Evolutionary conservation across 2,797 vertebrate genomes (phyloP).

Genomic region (Glossophaga mutica): DNA sequence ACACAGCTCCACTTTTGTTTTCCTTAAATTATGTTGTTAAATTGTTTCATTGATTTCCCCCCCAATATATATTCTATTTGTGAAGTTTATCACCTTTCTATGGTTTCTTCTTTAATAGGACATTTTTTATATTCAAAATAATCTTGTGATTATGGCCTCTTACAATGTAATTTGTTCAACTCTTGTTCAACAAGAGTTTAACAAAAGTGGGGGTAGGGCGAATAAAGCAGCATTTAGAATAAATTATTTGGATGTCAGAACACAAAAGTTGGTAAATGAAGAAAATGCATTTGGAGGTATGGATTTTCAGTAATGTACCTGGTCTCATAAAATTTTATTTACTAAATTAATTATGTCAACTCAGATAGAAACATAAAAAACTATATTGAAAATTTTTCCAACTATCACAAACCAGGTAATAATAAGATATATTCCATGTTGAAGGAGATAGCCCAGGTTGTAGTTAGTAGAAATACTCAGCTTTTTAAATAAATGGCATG

Average conservation of each 20-base stretch:
- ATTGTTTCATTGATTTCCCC: not conserved
- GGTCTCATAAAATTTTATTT: constrained; percentile 14
- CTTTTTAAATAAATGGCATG: not conserved
- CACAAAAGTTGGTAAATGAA: not conserved
- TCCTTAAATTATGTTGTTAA: not conserved
- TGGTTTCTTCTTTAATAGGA: not conserved
- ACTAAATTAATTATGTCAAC: not conserved
- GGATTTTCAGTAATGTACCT: not conserved
- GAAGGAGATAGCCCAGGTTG: not conserved
- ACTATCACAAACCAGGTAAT: not conserved
- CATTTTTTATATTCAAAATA: not conserved
- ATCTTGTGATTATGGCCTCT: not conserved
- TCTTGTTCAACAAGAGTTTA: not conserved
- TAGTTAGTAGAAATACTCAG: not conserved
- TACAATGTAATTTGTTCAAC: too few species aligned
- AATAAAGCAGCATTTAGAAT: not conserved
- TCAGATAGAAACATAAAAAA: not conserved
- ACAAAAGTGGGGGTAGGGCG: not conserved
- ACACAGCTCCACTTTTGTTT: not conserved
- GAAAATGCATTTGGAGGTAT: not conserved
- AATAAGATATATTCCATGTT: not conserved
- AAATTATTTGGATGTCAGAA: not conserved
- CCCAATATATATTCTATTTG: not conserved
- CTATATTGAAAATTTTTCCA: not conserved
- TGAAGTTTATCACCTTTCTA: not conserved